These are phyloP conservation scores for Apomyelois bistriatella DNA, from an alignment of 2,888 invertebrate species.

Conservation along the genomic window DNA sequence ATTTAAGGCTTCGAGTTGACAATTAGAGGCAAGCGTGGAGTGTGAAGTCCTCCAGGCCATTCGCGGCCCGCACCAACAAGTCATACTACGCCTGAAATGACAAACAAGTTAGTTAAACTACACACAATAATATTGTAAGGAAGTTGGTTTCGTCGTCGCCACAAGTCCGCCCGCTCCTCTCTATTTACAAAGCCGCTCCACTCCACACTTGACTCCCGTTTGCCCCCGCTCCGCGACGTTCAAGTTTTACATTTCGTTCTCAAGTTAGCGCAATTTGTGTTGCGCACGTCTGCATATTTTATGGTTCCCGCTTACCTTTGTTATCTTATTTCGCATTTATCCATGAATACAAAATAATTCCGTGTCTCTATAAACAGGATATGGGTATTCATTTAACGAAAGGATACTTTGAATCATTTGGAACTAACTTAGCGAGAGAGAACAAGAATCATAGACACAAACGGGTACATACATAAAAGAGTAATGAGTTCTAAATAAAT, in stretches of 20 bases:
- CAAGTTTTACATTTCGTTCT: constrained; percentile 63
- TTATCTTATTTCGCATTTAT: constrained; percentile 41
- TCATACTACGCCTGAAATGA: constrained; percentile 38
- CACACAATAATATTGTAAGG: constrained; percentile 48
- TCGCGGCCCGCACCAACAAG: constrained; percentile 25
- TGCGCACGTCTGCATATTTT: constrained; percentile 59
- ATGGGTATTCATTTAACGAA: not conserved
- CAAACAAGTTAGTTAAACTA: constrained; percentile 49
- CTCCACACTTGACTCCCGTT: constrained; percentile 59
- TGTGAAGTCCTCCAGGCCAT: constrained; percentile 32
- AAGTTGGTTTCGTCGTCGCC: constrained; percentile 37
- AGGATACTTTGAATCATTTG: not conserved
- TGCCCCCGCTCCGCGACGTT: constrained; percentile 43
- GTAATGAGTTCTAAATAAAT: no score
- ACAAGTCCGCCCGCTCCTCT: constrained; percentile 38
- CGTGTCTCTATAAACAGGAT: constrained; percentile 13
- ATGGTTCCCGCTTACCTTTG: constrained; percentile 40
- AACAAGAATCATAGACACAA: no score
- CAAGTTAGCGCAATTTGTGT: constrained; percentile 66
- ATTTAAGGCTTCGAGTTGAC: constrained; percentile 11
- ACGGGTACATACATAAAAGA: no score
- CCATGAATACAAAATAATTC: constrained; percentile 17
- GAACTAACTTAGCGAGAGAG: no score
- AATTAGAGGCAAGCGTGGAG: constrained; percentile 16
- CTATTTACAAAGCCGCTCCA: constrained; percentile 46